phyloP scores from a whole-genome alignment of 2,888 invertebrate genomes.

The Lasioglossum pauxillum region DNA sequence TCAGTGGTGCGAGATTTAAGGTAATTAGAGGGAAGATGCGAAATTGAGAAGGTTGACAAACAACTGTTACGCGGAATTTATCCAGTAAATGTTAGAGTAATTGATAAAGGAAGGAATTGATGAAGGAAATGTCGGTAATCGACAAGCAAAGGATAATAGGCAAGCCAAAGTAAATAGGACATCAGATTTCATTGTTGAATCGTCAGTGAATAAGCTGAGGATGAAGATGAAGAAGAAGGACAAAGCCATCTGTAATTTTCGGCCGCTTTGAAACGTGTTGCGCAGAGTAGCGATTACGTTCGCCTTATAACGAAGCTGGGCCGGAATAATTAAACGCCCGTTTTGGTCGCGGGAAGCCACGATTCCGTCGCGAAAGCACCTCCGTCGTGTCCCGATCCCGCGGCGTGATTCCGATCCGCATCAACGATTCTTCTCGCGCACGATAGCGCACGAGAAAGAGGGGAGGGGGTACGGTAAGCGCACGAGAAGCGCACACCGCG shows the following conservation, averaged over 20 bases:
- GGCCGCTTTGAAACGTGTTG: not conserved
- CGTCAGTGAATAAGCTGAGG: not conserved
- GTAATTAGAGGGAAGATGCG: too few relatives aligned
- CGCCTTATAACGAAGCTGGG: slow-evolving; percentile 22
- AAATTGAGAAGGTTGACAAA: too few relatives aligned
- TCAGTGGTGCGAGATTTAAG: too few relatives aligned
- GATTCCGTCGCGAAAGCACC: not conserved
- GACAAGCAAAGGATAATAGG: too few relatives aligned
- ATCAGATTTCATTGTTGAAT: too few relatives aligned
- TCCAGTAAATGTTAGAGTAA: too few relatives aligned
- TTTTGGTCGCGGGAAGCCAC: slow-evolving; percentile 31
- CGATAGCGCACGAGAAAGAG: not conserved
- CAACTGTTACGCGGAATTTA: too few relatives aligned
- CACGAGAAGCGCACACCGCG: slow-evolving; percentile 3
- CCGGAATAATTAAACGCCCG: slow-evolving; percentile 42
- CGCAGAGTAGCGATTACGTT: slow-evolving; percentile 1
- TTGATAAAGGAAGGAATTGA: too few relatives aligned
- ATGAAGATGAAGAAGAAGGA: too few relatives aligned
- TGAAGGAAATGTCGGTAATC: too few relatives aligned
- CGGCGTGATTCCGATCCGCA: slow-evolving; percentile 34
- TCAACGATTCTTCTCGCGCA: slow-evolving; percentile 48
- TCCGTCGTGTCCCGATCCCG: not conserved
- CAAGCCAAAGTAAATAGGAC: too few relatives aligned
- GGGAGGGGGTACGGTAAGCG: not conserved
- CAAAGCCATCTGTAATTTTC: not conserved